Base-by-base conservation (phyloP, 2,113 vertebrate genomes). In the Albula goreensis region DNA sequence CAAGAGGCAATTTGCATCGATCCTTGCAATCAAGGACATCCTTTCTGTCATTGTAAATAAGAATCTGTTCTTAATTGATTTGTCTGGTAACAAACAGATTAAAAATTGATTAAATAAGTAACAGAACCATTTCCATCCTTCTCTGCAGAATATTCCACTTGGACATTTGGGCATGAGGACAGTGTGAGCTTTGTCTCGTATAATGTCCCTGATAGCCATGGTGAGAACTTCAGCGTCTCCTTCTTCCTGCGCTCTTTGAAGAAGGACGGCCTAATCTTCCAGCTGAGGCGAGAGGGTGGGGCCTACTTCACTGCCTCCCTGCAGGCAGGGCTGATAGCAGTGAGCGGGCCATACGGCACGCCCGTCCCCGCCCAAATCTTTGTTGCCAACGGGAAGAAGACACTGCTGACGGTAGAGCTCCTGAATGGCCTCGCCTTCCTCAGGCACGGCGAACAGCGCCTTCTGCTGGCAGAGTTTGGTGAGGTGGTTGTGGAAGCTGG, bases 181-280 rank as follows among this genome's bases (percentile, higher is more conserved):
- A 89, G 93, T 1, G 52, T 50, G 83, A 98, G 97, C 88, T 96
- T 94, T 88, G 95, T 94, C 86, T 91, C 90, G 81, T 97, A 96
- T 66, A 86, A 88, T 9, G 86, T 99, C 25, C 80, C 41, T 0
- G 85, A 91, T 5, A 87, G 51, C 60, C 94, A 95, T 0, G 94
- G 95, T 25, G 88, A 91, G 83, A 93, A 92, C 85, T 97, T 98
- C 91, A 96, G 91, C 2, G 87, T 99, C 49, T 98, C 98, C 19
- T 98, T 98, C 85, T 95, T 98, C 84, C 87, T 98, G 83, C 96
- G 97, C 25, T 97, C 97, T 0, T 89, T 95, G 57, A 96, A 97
- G 85, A 88, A 91, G 0, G 86, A 94, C 0, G 97, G 98, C 50
- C 91, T 99, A 84, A 63, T 99, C 0, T 89, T 99, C 82, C 97